These are phyloP conservation scores for Noctua janthina DNA, from an alignment of 2,888 invertebrate species.

Conservation along the genomic window DNA sequence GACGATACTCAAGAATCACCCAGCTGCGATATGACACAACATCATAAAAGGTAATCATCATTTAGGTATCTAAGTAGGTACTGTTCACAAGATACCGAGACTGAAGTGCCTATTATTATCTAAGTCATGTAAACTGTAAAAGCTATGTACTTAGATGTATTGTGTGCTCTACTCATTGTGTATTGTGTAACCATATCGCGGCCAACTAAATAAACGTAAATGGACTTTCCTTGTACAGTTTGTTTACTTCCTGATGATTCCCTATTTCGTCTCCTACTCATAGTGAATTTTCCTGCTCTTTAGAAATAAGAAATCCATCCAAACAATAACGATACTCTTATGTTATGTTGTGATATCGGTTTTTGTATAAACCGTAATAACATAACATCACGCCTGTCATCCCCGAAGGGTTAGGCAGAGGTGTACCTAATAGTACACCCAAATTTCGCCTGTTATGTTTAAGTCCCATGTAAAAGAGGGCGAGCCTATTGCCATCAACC, in stretches of 20 bases:
- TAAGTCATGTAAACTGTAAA: conserved; percentile 33
- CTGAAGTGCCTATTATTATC: conserved; percentile 37
- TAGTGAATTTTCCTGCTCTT: conserved; percentile 36
- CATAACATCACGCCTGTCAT: no score
- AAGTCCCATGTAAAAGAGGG: no score
- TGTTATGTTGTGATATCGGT: conserved; percentile 16
- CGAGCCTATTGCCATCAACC: no score
- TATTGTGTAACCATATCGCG: conserved; percentile 45
- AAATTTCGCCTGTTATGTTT: no score
- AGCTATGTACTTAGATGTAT: conserved; percentile 4
- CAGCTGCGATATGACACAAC: not conserved
- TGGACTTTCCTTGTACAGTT: conserved; percentile 43
- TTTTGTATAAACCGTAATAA: not conserved
- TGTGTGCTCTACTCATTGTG: conserved; percentile 19
- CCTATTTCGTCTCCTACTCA: not conserved
- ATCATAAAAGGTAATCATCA: conserved; percentile 30
- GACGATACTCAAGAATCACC: not conserved
- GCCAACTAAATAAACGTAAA: conserved; percentile 42
- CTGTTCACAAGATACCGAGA: conserved; percentile 22
- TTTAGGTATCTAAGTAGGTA: not conserved
- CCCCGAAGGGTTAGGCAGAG: no score
- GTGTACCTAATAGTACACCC: no score
- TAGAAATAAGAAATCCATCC: conserved; percentile 15
- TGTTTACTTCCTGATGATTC: conserved; percentile 46
- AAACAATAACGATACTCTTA: not conserved